Evolutionary conservation across 35 echinoderm and acorn worm genomes (phyloP).

Genomic region (Apostichopus japonicus): DNA sequence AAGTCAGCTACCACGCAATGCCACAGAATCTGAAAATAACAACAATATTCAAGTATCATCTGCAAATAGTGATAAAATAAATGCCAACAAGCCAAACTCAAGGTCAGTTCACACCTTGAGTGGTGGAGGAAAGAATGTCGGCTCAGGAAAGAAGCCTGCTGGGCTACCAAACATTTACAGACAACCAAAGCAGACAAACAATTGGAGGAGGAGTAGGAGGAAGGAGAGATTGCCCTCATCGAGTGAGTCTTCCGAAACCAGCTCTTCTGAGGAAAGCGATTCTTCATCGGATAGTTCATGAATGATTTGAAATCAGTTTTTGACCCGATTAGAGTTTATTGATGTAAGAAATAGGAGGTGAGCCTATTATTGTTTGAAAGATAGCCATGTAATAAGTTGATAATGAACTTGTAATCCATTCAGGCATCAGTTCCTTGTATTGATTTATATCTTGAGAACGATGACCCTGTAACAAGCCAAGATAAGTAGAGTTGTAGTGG

Average conservation of each 20-base stretch:
- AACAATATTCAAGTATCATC: background rate
- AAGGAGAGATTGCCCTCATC: background rate
- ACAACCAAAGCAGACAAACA: conserved; percentile 12
- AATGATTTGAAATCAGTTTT: background rate
- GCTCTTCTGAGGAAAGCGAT: conserved; percentile 26
- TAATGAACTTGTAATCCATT: no score
- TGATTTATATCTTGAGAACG: no score
- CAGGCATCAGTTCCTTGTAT: no score
- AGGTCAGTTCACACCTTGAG: conserved; percentile 3
- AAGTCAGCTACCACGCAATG: background rate
- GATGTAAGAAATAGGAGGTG: no score
- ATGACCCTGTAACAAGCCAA: no score
- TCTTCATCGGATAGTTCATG: conserved; percentile 3
- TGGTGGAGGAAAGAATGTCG: no score
- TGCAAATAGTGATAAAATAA: background rate
- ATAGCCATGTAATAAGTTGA: no score
- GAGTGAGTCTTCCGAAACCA: conserved; percentile 17
- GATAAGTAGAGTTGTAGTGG: no score
- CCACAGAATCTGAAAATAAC: conserved; percentile 8
- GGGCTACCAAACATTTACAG: conserved; percentile 7
- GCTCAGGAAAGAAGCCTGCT: background rate
- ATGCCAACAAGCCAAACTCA: background rate
- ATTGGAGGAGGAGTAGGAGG: no score
- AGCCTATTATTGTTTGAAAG: no score
- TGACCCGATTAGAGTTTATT: no score